Percentiles rank a stretch among this genome's conserved stretches.
These are phyloP conservation scores for Gymnoscopelus braueri DNA, from an alignment of 2,797 vertebrate species.

Conservation along the genomic window DNA sequence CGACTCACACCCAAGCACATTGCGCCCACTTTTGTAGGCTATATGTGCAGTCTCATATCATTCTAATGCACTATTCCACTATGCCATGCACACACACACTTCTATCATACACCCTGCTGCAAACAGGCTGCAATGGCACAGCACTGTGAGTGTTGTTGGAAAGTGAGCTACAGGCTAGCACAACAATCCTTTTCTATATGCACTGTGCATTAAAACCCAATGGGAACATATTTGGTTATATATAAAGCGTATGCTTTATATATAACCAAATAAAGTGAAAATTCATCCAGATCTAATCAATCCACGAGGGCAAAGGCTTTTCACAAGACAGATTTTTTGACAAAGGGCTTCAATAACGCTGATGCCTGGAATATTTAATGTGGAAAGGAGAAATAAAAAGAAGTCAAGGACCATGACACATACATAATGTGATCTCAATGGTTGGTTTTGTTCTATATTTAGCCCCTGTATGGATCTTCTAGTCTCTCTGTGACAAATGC, in stretches of 20 bases:
- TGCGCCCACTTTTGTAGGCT: conserved; percentile 1
- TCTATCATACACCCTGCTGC: too few relatives aligned
- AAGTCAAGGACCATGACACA: conserved; percentile 12
- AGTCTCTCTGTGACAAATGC: neutral
- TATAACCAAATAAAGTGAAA: too few relatives aligned
- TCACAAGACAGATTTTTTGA: conserved; percentile 17
- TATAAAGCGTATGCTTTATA: too few relatives aligned
- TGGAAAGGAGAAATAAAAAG: neutral
- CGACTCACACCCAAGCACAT: conserved; percentile 5
- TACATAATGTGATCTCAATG: conserved; percentile 1
- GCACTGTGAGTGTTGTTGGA: neutral
- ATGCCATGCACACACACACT: too few relatives aligned
- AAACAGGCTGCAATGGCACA: neutral
- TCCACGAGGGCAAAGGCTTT: neutral
- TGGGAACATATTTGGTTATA: too few relatives aligned
- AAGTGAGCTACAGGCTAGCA: too few relatives aligned
- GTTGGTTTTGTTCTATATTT: conserved; percentile 6
- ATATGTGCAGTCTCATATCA: neutral
- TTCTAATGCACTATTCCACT: too few relatives aligned
- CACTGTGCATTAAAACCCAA: too few relatives aligned
- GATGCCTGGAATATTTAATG: conserved; percentile 18
- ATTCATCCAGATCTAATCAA: too few relatives aligned
- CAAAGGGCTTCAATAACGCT: conserved; percentile 7
- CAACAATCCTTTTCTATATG: too few relatives aligned
- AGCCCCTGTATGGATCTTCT: neutral